phyloP scores from a whole-genome alignment of 1,140 invertebrate genomes.

The Chironomus striatipennis region DNA sequence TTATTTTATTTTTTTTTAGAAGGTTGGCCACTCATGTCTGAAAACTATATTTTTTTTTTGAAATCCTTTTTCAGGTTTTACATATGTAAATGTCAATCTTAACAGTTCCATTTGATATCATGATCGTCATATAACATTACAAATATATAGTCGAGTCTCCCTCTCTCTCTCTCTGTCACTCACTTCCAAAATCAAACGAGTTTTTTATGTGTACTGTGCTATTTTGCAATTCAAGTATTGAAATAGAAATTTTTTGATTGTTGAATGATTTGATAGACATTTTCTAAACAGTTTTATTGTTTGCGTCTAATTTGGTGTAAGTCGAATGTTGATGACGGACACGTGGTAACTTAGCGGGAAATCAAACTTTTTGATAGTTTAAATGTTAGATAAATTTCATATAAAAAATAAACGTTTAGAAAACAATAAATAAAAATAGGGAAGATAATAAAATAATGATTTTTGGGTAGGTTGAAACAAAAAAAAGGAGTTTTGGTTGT shows the following conservation, averaged over 20 bases:
- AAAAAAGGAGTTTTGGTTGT: too few relatives aligned
- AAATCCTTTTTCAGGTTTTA: conserved; percentile 3
- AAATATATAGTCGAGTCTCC: too few relatives aligned
- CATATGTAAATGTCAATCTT: conserved; percentile 11
- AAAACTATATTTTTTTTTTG: too few relatives aligned
- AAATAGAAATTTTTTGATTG: too few relatives aligned
- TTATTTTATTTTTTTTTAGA: too few relatives aligned
- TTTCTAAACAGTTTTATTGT: conserved; percentile 5
- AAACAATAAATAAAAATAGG: too few relatives aligned
- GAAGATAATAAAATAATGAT: too few relatives aligned
- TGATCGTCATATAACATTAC: background rate
- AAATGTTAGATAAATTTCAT: background rate
- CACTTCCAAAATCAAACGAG: background rate
- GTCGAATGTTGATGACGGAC: background rate
- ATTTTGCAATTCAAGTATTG: too few relatives aligned
- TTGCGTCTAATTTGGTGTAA: conserved; percentile 12
- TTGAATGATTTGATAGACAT: conserved; percentile 9
- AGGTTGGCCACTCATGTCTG: conserved; percentile 1
- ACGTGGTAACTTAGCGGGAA: conserved; percentile 11
- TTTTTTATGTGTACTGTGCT: background rate
- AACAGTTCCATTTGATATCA: background rate
- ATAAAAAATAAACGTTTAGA: too few relatives aligned
- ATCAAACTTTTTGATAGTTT: background rate
- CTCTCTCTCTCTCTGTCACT: too few relatives aligned
- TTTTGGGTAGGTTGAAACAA: too few relatives aligned